Base-by-base conservation (phyloP, 2,888 invertebrate species). In the Myopa testacea region DNA sequence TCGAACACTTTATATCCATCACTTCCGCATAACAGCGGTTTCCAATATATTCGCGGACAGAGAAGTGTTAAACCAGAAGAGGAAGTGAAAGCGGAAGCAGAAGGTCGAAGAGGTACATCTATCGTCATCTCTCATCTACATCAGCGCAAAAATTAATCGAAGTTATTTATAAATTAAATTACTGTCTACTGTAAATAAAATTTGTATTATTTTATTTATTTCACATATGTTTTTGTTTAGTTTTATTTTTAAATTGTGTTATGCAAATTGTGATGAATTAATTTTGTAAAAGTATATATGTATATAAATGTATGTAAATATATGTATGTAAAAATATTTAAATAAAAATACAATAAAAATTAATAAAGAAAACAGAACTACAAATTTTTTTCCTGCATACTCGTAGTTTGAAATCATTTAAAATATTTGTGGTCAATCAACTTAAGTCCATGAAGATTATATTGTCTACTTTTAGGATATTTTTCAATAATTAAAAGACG, bases 21-120 rank as follows among this genome's bases (percentile, higher is more conserved):
- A 67, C 70, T 78, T 12, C 63, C 79, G 3, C 79, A 67, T 19
- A 79, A 84, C 63, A 79, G 78, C 34, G 84, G 83, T 1, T 86
- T 79, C 69, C 85, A 84, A 75, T 84, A 84, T 58, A 71, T 75
- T 10, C 73, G 82, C 52, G 62, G 76, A 10, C 76, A 62, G 8
- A 80, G 80, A 14, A 80, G 58, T 72, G 37, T 75, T 37, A 67
- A 78, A 12, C 37, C 58, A 2, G 50, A 38, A 50, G 16, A 58
- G 34, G 55, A 63, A 16, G 40, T 37, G 6, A 67, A 37, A 12
- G 6, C 37, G 67, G 45, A 26, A 26, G 7, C 62, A 19, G 7
- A 26, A 62, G 7, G 34, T n/a, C n/a, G 19, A 10, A 62, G 19
- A 19, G 62, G 26, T 26, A 26, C 26, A 26, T 26, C 26, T 26